Conservation (phyloP, 2,797 vertebrate genomes). For the Poecile montanus region DNA sequence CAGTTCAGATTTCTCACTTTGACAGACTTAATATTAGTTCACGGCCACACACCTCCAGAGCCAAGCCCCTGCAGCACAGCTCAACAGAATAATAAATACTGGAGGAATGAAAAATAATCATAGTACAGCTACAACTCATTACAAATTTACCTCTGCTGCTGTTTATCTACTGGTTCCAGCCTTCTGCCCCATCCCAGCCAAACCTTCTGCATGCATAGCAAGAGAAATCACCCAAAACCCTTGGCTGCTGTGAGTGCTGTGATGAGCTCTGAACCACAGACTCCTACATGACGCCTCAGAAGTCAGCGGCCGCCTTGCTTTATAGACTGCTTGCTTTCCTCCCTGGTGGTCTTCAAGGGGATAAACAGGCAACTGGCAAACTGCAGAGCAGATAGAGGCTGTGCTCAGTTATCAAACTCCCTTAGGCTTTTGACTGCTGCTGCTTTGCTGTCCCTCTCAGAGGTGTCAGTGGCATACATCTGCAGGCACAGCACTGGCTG, state of each 20-base stretch:
- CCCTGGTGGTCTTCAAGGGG: background rate
- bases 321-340: background rate
- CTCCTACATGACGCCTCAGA: accelerated
- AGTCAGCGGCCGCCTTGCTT: background rate
- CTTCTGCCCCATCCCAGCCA: background rate
- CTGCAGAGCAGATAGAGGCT: background rate
- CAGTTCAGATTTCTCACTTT: background rate
- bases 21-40: background rate
- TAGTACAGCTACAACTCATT: background rate
- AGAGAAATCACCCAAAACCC: background rate
- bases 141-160: background rate
- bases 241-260: background rate
- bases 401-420: background rate
- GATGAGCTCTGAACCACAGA: background rate
- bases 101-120: background rate
- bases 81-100: conserved; percentile 23
- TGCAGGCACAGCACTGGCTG: background rate
- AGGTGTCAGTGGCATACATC: background rate
- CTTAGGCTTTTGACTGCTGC: background rate
- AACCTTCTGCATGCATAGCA: background rate
- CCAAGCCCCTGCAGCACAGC: background rate
- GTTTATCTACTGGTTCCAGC: conserved; percentile 23
- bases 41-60: background rate
- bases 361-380: background rate
- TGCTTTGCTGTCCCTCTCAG: background rate